These are phyloP conservation scores for Neogale vison DNA, from an alignment of 2,113 vertebrate genomes.

Conservation along the genomic window DNA sequence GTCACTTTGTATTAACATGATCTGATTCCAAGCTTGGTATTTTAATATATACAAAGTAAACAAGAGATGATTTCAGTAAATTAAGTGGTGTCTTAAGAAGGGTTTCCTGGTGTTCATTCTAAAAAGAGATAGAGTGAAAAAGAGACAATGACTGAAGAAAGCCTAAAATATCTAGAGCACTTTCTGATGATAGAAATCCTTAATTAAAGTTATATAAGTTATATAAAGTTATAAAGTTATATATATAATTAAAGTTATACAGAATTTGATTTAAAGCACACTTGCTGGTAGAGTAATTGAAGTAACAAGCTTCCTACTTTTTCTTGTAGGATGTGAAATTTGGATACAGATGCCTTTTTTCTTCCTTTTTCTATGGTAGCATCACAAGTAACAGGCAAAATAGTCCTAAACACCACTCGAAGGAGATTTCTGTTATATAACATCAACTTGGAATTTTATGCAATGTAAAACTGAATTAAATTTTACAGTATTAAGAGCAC, in stretches of 20 bases:
- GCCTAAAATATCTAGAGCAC: neutral
- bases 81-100: neutral
- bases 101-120: neutral
- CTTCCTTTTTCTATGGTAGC: neutral
- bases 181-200: neutral
- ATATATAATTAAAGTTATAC: neutral
- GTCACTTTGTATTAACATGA: neutral
- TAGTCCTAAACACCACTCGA: neutral
- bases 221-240: no score
- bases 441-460: neutral
- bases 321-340: neutral
- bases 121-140: neutral
- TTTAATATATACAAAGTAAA: neutral
- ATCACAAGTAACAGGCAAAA: neutral
- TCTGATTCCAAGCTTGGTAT: neutral
- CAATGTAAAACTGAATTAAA: conserved; percentile 38
- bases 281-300: neutral
- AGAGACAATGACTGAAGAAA: neutral
- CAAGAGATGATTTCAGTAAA: neutral
- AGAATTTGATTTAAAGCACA: neutral
- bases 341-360: neutral
- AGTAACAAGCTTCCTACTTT: neutral
- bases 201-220: neutral
- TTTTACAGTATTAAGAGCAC: neutral
- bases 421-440: neutral